Base-by-base conservation (phyloP, 1,140 invertebrate species). In the Panulirus ornatus region DNA sequence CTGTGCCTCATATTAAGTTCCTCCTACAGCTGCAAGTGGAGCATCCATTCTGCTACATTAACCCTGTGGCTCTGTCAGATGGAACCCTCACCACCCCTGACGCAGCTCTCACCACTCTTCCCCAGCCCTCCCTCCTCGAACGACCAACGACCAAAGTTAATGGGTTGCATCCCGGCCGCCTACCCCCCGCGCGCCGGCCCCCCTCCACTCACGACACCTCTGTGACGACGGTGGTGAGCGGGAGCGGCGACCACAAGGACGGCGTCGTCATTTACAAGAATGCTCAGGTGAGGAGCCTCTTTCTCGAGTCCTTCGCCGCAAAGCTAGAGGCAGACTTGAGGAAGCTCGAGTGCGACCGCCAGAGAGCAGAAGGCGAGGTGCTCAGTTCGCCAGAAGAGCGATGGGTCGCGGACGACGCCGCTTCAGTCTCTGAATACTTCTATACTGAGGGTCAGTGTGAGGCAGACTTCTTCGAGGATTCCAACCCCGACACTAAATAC, bases 301-400 rank as follows among this genome's bases (percentile, higher is more conserved):
- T 89, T 27, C 79, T 89, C 22, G 87, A 84, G 38, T 89, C 87
- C 9, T 89, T 89, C 44, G 87, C 87, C n/a, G 87, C 87, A 8
- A 89, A 84, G 27, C 87, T 89, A 34, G 87, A 89, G 79, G 87
- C 87, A 16, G 87, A 89, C 79, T 30, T 89, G 47, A 82, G 36
- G 44, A 89, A 75, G 34, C 54, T 89, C 0, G 87, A 89, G 79
- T 76, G 71, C 51, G 87, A 89, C 47, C 79, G 79, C 16, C 87
- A 84, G 70, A 38, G 79, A 30, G 79, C 87, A 34, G 87, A 84
- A 51, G 87, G 79, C 1, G 79, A 88, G 66, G 54, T 73, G 30
- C 5, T 83, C 63, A 70, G 38, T 27, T 11, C 22, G 58, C 36
- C 19, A 8, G 34, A 30, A 11, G 27, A 54, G 30, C 30, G 27